Base-by-base conservation (phyloP, 2,888 invertebrate species). In the Zaprionus bogoriensis region DNA sequence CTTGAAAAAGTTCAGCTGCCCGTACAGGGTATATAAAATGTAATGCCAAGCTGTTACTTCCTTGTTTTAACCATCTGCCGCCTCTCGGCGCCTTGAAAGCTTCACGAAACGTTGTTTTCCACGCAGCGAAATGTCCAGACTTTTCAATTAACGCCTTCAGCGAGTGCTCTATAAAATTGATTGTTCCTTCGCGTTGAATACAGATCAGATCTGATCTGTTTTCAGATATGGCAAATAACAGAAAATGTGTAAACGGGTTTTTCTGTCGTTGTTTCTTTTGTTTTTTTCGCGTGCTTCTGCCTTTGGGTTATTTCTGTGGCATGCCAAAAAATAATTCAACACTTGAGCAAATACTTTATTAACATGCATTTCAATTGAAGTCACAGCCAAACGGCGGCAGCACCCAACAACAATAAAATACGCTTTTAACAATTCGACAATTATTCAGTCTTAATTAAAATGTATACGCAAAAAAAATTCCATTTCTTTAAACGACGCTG, bases 371-470 rank as follows among this genome's bases (percentile, higher is more conserved):
- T 76, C 73, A 83, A 86, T 67, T 79, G 68, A 14, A 22, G 10
- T 25, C 27, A 19, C 41, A n/a, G 7, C 22, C 14, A 41, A 48
- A 12, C 48, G 48, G 17, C 45, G 41, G 52, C 20, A 20, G 32
- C 39, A 62, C 32, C 23, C 47, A 32, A 17, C 20, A 20, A 41
- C 20, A 41, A 41, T 41, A 41, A 22, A 32, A 32, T 32, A 32
- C 14, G 32, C 32, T 32, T 22, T 41, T 41, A 62, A 62, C 30
- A 67, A 67, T 48, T 46, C 71, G 55, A 59, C 61, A 57, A 76
- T 81, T 74, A 77, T 84, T 87, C 85, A 57, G 74, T 64, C 85
- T 87, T 87, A 80, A 80, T 84, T 74, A 87, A 80, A 85, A 67
- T 67, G 78, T 81, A 67, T 67, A 36, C n/a, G 1, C 2, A 30